Base-by-base conservation (phyloP, 2,113 vertebrate species). In the Ameiurus melas region DNA sequence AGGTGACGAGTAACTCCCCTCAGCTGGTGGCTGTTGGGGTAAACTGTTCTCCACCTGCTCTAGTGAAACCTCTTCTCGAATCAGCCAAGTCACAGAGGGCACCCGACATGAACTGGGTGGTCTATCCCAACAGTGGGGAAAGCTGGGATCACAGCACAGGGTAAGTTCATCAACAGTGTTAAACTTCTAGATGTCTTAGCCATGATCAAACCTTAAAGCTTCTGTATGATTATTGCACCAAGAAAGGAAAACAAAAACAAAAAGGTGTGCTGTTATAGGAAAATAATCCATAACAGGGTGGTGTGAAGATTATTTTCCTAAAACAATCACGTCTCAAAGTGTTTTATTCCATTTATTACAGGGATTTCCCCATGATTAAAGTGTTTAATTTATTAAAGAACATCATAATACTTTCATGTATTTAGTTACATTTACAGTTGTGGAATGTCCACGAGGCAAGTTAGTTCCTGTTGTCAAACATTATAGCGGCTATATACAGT, bases 101-200 rank as follows among this genome's bases (percentile, higher is more conserved):
- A 51, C 90, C 92, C 19, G 91, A 93, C 77, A 78, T 90, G 77
- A 90, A 90, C 91, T 96, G 95, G 95, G 94, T 97, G 90, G 95
- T 94, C 33, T 97, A 97, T 87, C 96, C 96, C 6, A 96, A 97
- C 91, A 96, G 95, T 57, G 95, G 96, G 47, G 95, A 96, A 77
- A 91, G 87, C 22, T 97, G 96, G 96, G 89, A 95, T 90, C 22
- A 57, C 2, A 57, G 90, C 9, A 88, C 17, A 14, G 94, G 95
- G 96, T 96, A 86, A 85, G 95, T 92, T 1, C 17, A 43, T 57
- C 2, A 80, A 14, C 20, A 25, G 0, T 81, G 39, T 30, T 43
- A 27, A 80, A 58, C 66, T 58, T 81, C 17, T 20, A 55, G 20
- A 55, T 80, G 51, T 53, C 43, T n/a, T 51, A 53, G 27, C 22